Evolutionary conservation across 2,797 vertebrate genomes (phyloP).

Genomic region (Setipinna tenuifilis): DNA sequence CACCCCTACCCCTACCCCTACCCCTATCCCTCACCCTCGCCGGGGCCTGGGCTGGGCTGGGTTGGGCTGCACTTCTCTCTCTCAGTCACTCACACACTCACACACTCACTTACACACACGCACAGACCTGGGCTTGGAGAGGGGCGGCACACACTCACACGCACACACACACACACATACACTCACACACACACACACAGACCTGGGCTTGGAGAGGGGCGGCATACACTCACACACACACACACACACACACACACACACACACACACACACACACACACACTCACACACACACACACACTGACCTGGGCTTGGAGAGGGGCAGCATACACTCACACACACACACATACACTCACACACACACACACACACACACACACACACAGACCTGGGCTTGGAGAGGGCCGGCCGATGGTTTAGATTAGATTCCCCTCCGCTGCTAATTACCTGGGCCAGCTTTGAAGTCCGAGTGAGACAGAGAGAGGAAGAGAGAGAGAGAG

Average conservation of each 20-base stretch:
- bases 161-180: slow-evolving; percentile 2
- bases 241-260: slow-evolving; percentile 8
- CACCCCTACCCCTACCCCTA: no score
- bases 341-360: not conserved
- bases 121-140: slow-evolving; percentile 61
- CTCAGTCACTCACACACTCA: not conserved
- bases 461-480: slow-evolving; percentile 74
- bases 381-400: slow-evolving; percentile 58
- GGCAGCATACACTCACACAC: slow-evolving; percentile 57
- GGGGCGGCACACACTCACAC: slow-evolving; percentile 67
- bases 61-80: no score
- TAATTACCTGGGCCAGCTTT: slow-evolving; percentile 90
- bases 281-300: not conserved
- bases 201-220: slow-evolving; percentile 67
- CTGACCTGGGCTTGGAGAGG: slow-evolving; percentile 64
- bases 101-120: no score
- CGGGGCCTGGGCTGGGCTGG: no score
- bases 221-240: slow-evolving; percentile 56
- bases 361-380: not conserved
- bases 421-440: slow-evolving; percentile 89
- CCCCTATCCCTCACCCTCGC: no score
- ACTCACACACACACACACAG: slow-evolving; percentile 8
- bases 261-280: not conserved
- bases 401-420: slow-evolving; percentile 81
- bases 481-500: slow-evolving; percentile 55